Conservation (phyloP, 2,888 invertebrate genomes). For the Pachydiplax longipennis region DNA sequence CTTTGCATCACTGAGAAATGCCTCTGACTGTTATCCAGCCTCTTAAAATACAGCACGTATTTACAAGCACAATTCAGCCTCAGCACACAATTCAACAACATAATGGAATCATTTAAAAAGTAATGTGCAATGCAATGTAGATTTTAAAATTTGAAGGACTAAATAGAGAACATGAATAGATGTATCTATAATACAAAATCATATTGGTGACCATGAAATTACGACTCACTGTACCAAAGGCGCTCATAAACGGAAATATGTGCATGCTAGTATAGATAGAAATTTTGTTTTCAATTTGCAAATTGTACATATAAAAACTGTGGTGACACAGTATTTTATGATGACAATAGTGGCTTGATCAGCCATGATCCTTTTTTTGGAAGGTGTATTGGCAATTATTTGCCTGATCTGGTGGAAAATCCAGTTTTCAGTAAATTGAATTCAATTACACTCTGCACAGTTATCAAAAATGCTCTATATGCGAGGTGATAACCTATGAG, state of each 20-base stretch:
- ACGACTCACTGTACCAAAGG: slow-evolving; percentile 14
- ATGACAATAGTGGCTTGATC: slow-evolving; percentile 36
- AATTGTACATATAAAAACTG: slow-evolving; percentile 11
- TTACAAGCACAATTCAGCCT: not conserved
- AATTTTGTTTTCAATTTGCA: not conserved
- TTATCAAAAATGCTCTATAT: slow-evolving; percentile 3
- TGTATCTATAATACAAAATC: not conserved
- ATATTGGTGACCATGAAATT: slow-evolving; percentile 19
- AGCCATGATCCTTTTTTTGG: not conserved
- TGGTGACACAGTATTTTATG: slow-evolving; percentile 12
- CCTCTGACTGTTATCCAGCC: not conserved
- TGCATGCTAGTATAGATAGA: slow-evolving; percentile 31
- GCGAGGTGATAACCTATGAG: slow-evolving; percentile 9
- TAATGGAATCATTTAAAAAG: not conserved
- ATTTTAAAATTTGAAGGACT: not conserved
- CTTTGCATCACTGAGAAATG: not conserved
- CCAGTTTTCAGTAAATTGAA: not conserved
- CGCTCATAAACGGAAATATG: not conserved
- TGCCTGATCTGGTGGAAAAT: not conserved
- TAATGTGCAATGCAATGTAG: not conserved
- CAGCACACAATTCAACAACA: not conserved
- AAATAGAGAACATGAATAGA: not conserved
- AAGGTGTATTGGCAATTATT: not conserved
- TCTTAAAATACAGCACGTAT: not conserved
- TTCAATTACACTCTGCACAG: slow-evolving; percentile 16